phyloP scores from a whole-genome alignment of 2,888 invertebrate genomes.

The Archips crataeganus region DNA sequence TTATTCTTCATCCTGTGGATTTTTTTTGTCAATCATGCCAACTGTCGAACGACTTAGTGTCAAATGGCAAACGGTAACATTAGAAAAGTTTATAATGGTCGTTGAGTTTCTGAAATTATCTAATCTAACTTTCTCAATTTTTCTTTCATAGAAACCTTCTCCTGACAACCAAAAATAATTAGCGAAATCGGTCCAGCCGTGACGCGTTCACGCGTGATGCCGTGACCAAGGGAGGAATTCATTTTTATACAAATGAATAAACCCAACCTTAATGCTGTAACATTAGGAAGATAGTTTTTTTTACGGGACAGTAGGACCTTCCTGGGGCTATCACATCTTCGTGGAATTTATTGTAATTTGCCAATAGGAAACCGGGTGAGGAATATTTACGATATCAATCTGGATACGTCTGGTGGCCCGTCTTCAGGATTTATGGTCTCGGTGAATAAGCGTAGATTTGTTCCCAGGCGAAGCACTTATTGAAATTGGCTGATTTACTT shows the following conservation, averaged over 20 bases:
- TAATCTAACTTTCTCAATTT: too few species aligned
- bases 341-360: conserved; percentile 57
- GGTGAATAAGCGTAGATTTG: conserved; percentile 79
- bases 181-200: too few species aligned
- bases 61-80: too few species aligned
- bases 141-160: too few species aligned
- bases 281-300: conserved; percentile 20
- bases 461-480: conserved; percentile 76
- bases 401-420: conserved; percentile 61
- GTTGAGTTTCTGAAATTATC: too few species aligned
- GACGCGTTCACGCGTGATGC: too few species aligned
- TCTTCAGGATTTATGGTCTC: conserved; percentile 65
- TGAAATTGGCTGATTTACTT: conserved; percentile 83
- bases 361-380: conserved; percentile 53
- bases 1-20: too few species aligned
- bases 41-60: too few species aligned
- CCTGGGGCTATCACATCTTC: conserved; percentile 28
- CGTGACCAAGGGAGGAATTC: too few species aligned
- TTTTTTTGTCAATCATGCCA: too few species aligned
- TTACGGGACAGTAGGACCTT: conserved; percentile 28
- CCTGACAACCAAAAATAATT: too few species aligned
- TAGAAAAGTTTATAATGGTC: too few species aligned
- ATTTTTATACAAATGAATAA: neutral
- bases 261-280: conserved; percentile 7
- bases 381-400: conserved; percentile 78